These are phyloP conservation scores for Aegotheles bennettii DNA, from an alignment of 2,113 vertebrate genomes.

Conservation along the genomic window DNA sequence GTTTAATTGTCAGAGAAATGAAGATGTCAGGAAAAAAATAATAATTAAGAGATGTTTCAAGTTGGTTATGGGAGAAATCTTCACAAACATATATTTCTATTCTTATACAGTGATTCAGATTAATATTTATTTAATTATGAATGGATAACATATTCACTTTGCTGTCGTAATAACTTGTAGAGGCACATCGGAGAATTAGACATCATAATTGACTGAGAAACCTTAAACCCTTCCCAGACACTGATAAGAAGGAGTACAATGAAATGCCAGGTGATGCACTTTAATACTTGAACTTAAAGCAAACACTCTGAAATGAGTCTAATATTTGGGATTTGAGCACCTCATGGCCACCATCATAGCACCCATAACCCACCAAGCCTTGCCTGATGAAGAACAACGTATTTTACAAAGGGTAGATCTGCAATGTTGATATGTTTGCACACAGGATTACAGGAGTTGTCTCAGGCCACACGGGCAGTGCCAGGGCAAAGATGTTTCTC, in stretches of 20 bases:
- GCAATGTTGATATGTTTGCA: fast-evolving
- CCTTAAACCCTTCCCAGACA: not conserved
- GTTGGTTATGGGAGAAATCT: not conserved
- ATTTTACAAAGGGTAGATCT: not conserved
- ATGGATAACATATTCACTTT: not conserved
- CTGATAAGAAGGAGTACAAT: not conserved
- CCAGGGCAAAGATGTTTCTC: not conserved
- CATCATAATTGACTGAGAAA: not conserved
- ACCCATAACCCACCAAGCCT: not conserved
- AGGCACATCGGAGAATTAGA: not conserved
- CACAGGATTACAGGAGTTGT: not conserved
- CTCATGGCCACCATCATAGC: not conserved
- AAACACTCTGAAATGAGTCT: not conserved
- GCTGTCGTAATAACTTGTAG: not conserved
- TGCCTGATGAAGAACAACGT: fast-evolving
- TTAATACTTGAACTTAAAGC: not conserved
- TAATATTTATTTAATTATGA: not conserved
- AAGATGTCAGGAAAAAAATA: not conserved
- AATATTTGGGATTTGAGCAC: not conserved
- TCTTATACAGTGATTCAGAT: not conserved
- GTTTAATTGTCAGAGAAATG: not conserved
- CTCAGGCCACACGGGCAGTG: not conserved
- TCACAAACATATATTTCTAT: not conserved
- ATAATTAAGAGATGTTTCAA: not conserved
- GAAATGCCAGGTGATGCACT: not conserved